Conservation (phyloP, 2,797 vertebrate genomes). For the Molossus alvarezi region DNA sequence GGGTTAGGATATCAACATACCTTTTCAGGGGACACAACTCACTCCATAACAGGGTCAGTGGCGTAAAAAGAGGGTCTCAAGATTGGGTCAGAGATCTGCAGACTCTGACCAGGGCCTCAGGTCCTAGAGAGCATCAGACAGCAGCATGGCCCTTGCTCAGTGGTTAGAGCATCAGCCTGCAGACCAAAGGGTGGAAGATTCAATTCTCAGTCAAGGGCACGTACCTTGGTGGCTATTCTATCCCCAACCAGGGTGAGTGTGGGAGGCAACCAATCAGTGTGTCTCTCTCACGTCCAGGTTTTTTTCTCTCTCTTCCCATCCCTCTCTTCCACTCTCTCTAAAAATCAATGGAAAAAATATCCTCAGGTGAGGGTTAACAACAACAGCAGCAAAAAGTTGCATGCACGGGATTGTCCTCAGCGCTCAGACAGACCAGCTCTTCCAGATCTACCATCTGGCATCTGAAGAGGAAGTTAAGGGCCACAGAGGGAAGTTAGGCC, state of each 20-base stretch:
- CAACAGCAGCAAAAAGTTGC: neutral
- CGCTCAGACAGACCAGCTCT: neutral
- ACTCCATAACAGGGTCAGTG: neutral
- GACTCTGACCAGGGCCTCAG: neutral
- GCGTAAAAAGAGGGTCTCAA: neutral
- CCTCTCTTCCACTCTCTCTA: no score
- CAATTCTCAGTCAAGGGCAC: no score
- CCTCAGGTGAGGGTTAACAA: no score
- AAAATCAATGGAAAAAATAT: no score
- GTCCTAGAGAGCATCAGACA: neutral
- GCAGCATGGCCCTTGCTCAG: no score
- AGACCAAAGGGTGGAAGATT: no score
- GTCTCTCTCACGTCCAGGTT: no score
- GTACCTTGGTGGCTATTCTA: no score
- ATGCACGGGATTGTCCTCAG: neutral
- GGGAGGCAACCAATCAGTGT: no score
- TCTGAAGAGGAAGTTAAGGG: conserved; percentile 5
- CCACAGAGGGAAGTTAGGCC: neutral
- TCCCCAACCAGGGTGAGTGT: no score
- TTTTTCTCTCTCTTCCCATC: no score
- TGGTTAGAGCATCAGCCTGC: no score
- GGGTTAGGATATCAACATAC: neutral
- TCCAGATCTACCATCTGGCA: neutral
- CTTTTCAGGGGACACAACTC: neutral
- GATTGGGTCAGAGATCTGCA: neutral